Evolutionary conservation across 2,113 vertebrate species (phyloP).

Genomic region (Theristicus caerulescens): DNA sequence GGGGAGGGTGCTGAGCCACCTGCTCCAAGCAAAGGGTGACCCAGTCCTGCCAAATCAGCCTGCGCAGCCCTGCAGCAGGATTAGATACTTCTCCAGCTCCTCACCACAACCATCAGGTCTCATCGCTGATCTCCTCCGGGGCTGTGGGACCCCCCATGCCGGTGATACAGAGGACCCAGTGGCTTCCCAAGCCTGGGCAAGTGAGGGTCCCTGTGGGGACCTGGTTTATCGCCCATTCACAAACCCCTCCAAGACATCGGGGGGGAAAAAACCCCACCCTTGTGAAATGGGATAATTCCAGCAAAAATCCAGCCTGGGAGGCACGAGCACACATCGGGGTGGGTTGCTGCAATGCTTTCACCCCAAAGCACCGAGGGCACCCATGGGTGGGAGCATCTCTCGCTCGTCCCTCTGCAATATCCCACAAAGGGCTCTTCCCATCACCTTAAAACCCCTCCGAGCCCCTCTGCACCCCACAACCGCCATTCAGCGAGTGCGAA

Average conservation of each 20-base stretch:
- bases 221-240: not conserved
- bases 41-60: not conserved
- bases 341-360: not conserved
- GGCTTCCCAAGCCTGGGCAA: not conserved
- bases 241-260: not conserved
- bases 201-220: not conserved
- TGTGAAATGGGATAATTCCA: not conserved
- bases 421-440: not conserved
- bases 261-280: not conserved
- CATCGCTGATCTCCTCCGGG: too few species aligned
- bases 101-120: not conserved
- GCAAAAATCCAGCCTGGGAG: not conserved
- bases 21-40: not conserved
- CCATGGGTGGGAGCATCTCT: not conserved
- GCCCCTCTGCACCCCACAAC: not conserved
- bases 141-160: rapidly evolving
- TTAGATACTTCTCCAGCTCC: not conserved
- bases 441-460: not conserved
- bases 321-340: not conserved
- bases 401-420: not conserved
- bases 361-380: not conserved
- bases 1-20: not conserved
- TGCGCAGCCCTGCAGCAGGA: rapidly evolving
- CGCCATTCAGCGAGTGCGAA: not conserved
- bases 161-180: rapidly evolving